Percentiles rank a stretch among this genome's conserved stretches.
Conservation (phyloP, 2,797 vertebrate genomes). For the Lithobates pipiens region DNA sequence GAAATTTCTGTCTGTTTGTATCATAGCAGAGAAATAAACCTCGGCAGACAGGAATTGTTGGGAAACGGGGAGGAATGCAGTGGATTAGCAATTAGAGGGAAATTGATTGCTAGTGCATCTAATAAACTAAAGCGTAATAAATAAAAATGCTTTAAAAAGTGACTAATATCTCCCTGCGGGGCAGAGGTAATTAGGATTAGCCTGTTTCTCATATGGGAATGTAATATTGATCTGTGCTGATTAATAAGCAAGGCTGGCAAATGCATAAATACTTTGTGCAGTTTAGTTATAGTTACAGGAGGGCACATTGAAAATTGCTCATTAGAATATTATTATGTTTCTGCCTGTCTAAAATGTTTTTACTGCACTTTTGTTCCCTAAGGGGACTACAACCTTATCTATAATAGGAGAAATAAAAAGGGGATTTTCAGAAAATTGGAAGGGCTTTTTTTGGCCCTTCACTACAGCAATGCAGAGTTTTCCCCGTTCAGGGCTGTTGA, state of each 20-base stretch:
- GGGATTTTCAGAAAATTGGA: neutral
- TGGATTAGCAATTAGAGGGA: conserved; percentile 55
- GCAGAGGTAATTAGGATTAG: conserved; percentile 53
- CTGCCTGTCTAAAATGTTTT: neutral
- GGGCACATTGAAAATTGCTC: conserved; percentile 14
- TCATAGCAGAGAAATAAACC: conserved; percentile 32
- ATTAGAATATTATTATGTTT: conserved; percentile 7
- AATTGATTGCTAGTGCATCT: conserved; percentile 52
- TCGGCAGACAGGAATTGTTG: conserved; percentile 24
- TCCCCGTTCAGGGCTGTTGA: no score
- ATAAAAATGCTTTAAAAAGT: conserved; percentile 55
- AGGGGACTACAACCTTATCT: neutral
- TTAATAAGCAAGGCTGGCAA: conserved; percentile 33
- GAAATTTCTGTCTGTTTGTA: conserved; percentile 27
- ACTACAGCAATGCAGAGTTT: no score
- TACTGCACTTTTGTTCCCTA: neutral
- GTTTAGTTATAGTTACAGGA: conserved; percentile 27
- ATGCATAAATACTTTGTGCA: conserved; percentile 15
- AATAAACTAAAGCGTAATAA: conserved; percentile 56
- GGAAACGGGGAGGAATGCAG: conserved; percentile 31
- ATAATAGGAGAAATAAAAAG: neutral
- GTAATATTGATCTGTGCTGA: conserved; percentile 49
- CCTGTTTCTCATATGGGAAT: conserved; percentile 34
- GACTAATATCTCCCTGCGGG: conserved; percentile 53
- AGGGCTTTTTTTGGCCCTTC: no score